phyloP scores from a whole-genome alignment of 23 tunicate species.

The Trididemnum miniatum region DNA sequence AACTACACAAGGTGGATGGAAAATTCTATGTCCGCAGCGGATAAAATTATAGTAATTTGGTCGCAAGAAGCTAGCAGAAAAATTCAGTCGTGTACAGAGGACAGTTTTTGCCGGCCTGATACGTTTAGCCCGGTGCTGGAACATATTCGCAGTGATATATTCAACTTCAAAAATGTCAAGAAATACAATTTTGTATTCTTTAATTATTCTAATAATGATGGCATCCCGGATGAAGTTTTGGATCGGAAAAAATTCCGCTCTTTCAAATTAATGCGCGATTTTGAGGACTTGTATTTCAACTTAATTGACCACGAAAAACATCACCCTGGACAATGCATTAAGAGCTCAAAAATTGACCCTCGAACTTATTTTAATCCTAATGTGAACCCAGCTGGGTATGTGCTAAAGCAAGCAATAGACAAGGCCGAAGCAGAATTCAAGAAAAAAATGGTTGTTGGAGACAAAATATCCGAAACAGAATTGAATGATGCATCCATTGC shows the following conservation, averaged over 20 bases:
- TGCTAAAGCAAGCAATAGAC: conserved; percentile 13
- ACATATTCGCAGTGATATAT: conserved; percentile 31
- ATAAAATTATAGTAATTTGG: conserved; percentile 58
- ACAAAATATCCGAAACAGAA: no score
- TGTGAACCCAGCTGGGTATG: conserved; percentile 11
- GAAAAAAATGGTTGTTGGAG: no score
- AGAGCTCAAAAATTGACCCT: neutral
- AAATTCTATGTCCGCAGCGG: conserved; percentile 22
- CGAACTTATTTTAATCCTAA: conserved; percentile 21
- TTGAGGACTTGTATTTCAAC: conserved; percentile 50
- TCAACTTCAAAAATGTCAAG: conserved; percentile 20
- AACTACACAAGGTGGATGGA: conserved; percentile 34
- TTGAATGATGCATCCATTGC: no score
- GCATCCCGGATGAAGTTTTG: conserved; percentile 34
- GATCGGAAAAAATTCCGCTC: neutral
- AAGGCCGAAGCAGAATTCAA: no score
- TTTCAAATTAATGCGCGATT: conserved; percentile 49
- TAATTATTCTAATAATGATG: conserved; percentile 24
- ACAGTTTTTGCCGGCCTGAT: neutral
- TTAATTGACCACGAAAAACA: conserved; percentile 29
- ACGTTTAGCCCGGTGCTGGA: conserved; percentile 51
- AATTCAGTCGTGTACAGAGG: neutral
- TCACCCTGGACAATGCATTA: conserved; percentile 1
- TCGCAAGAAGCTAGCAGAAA: conserved; percentile 18
- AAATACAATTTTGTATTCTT: conserved; percentile 51